Base-by-base conservation (phyloP, 1,140 invertebrate genomes). In the Bombus superbus region DNA sequence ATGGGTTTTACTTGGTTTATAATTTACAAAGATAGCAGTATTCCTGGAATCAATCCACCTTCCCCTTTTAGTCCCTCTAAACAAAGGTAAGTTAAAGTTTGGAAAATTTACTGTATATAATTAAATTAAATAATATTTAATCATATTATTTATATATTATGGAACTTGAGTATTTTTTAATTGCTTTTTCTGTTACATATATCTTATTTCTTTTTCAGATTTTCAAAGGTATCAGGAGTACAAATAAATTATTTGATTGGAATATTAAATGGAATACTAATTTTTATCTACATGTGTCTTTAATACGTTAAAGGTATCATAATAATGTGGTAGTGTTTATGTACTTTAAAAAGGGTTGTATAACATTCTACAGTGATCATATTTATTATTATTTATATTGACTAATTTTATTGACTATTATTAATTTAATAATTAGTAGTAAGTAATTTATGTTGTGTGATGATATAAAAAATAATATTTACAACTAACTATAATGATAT, bases 21-120 rank as follows among this genome's bases (percentile, higher is more conserved):
- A 66, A 91, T 95, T 88, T 95, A 94, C 78, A 92, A 94, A 83
- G 94, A 95, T 84, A 95, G 94, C 86, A 90, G 87, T 82, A 83
- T 93, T 47, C 93, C 93, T 64, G 94, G 93, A 79, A 76, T 92
- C 11, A 92, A 94, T 89, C 93, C 93, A 79, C 92, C 92, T 13
- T 91, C 81, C 15, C 93, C 94, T 68, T 91, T 94, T 81, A 90
- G 88, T 44, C 87, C 86, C 47, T 89, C 83, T 35, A 92, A 90
- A 38, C 86, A 85, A 68, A 90, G 87, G 92, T 93, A 91, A 90
- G 84, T 90, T 71, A 9, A 13, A 13, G 35, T 40, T 59, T 64
- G 32, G 38, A 15, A 28, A 13, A 57, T 22, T 25, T 79, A 73
- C 77, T 15, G 13, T 15, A 53, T 53, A 22, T 9, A 66, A 59